Evolutionary conservation across 2,797 vertebrate genomes (phyloP), one percentile per base, ranked within the genome.

Genomic region (Cephalopachus bancanus): DNA sequence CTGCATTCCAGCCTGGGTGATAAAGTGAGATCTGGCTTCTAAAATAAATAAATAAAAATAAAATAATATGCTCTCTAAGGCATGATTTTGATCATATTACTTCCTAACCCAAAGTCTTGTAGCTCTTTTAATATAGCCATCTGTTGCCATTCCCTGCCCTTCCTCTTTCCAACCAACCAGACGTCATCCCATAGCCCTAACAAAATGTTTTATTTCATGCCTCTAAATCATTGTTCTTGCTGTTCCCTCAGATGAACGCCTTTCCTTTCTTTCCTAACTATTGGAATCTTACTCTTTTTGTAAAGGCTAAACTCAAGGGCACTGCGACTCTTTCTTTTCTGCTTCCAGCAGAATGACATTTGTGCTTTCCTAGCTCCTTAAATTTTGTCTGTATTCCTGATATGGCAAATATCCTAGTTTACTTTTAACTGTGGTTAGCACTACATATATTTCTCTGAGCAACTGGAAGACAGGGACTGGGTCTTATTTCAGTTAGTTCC

Each of bases 301-400:
- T 53, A 2, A 88, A 83, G 55, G 11, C 65, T 94, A 22, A 92
- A 94, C 5, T 60, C 28, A 72, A 55, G 19, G 33, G 30, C 15
- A 64, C 4, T 28, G 79, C 53, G 90, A 28, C 4, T 78, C 28
- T 94, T 55, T 91, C 59, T 89, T 93, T 92, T 83, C 24, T 78
- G 9, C 9, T 11, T 78, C 51, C 67, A 83, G 89, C 28, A 69
- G 62, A 83, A 67, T 60, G 69, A 57, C 59, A 89, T 24, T 33
- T 74, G 83, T 76, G 64, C 49, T 92, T 65, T 65, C 30, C 28
- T 14, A 71, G 12, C 24, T 92, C 15, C 76, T 90, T 89, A 33
- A 88, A 67, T 86, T 95, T 71, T 59, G 28, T 79, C 71, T 94
- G 2, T 65, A 62, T 49, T 65, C 30, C 6, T 69, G 7, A 60